These are phyloP conservation scores for Drosophila suboccidentalis DNA, from an alignment of 2,888 invertebrate genomes.

Conservation along the genomic window DNA sequence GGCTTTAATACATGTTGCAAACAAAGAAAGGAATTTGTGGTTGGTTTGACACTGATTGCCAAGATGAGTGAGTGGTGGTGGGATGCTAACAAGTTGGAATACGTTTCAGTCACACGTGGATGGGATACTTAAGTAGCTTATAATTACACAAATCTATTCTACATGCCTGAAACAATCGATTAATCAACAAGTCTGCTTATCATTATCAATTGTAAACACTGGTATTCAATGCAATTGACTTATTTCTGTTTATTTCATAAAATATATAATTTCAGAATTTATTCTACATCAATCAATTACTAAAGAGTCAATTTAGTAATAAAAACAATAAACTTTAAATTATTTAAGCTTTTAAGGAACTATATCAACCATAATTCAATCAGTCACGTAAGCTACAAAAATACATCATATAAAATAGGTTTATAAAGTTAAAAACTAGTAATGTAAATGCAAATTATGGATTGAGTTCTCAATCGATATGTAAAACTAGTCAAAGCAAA, in stretches of 20 bases:
- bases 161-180: background rate
- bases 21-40: slow-evolving; percentile 16
- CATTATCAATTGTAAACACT: too few relatives aligned
- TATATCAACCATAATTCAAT: background rate
- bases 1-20: slow-evolving; percentile 31
- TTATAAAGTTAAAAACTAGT: too few relatives aligned
- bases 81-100: slow-evolving; percentile 8
- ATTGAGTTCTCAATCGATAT: too few relatives aligned
- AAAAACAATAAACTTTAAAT: too few relatives aligned
- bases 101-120: background rate
- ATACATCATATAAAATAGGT: too few relatives aligned
- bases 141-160: background rate
- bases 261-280: too few relatives aligned
- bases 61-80: background rate
- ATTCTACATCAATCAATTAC: background rate
- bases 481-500: too few relatives aligned
- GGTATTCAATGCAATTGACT: too few relatives aligned
- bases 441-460: too few relatives aligned
- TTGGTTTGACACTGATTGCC: slow-evolving; percentile 14
- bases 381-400: too few relatives aligned
- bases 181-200: background rate
- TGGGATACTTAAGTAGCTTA: background rate
- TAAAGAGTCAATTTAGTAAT: too few relatives aligned
- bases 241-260: too few relatives aligned
- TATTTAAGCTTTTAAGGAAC: background rate